These are phyloP conservation scores for Trogon surrucura DNA, from an alignment of 2,113 vertebrate genomes.

Conservation along the genomic window DNA sequence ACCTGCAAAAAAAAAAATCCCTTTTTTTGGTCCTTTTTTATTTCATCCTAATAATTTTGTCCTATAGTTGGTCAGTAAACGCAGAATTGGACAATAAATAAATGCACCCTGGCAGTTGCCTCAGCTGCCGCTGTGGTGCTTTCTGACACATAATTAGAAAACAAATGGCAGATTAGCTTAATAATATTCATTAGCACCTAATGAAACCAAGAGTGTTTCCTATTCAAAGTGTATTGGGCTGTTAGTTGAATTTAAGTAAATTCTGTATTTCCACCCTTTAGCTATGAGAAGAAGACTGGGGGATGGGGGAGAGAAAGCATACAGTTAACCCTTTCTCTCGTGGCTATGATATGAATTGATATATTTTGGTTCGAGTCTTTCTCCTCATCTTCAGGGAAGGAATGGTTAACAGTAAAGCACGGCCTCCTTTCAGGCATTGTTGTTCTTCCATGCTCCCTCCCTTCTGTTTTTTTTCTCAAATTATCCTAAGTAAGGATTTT, in stretches of 20 bases:
- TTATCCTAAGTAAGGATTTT: conserved; percentile 80
- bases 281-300: conserved; percentile 21
- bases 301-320: not conserved
- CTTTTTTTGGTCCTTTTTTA: not conserved
- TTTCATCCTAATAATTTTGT: conserved; percentile 60
- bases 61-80: conserved; percentile 46
- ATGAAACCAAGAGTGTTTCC: conserved; percentile 77
- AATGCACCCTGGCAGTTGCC: conserved; percentile 69
- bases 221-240: conserved; percentile 70
- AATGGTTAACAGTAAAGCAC: conserved; percentile 75
- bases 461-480: conserved; percentile 8
- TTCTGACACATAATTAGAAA: conserved; percentile 83
- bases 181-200: conserved; percentile 85
- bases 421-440: conserved; percentile 71
- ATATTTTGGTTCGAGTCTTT: not conserved
- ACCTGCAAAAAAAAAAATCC: not conserved
- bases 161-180: conserved; percentile 84
- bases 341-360: not conserved
- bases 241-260: conserved; percentile 76
- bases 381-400: not conserved
- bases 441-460: conserved; percentile 54
- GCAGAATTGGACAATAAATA: conserved; percentile 55
- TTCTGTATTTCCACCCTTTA: conserved; percentile 65
- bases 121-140: conserved; percentile 72
- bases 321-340: conserved; percentile 29